Evolutionary conservation across 2,113 vertebrate genomes (phyloP).

Genomic region (Burhinus bistriatus): DNA sequence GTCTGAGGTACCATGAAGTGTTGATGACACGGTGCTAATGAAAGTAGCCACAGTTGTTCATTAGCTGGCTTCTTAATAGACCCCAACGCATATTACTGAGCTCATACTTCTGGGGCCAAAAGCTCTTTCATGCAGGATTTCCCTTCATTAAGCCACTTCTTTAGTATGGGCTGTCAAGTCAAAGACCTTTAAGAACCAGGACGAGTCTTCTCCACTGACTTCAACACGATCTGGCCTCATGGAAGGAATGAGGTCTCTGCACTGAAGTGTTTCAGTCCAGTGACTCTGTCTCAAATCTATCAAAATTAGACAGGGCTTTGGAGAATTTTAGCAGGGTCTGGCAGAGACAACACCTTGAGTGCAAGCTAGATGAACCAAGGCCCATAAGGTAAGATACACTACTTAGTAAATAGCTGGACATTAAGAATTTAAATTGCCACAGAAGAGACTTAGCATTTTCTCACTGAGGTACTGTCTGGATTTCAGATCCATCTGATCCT

Average conservation of each 20-base stretch:
- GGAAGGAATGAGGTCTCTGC: neutral
- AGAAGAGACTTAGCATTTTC: neutral
- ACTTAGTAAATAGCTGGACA: neutral
- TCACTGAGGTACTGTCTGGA: neutral
- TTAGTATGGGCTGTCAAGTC: neutral
- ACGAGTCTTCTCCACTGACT: neutral
- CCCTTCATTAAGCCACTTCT: neutral
- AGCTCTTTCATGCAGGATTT: neutral
- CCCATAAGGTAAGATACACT: neutral
- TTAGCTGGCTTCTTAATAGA: neutral
- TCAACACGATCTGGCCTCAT: neutral
- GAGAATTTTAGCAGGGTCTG: neutral
- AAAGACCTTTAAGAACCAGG: neutral
- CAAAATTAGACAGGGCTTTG: neutral
- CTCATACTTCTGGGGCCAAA: neutral
- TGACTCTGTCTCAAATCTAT: neutral
- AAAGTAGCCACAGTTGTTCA: neutral
- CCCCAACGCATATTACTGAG: neutral
- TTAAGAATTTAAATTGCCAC: neutral
- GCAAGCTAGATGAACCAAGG: neutral
- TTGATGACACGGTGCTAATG: neutral
- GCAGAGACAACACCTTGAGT: neutral
- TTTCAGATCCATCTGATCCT: neutral
- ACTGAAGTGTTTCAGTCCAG: neutral
- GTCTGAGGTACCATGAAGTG: neutral